These are phyloP conservation scores for Chrysolina oricalcia DNA, from an alignment of 2,888 invertebrate species.

Conservation along the genomic window DNA sequence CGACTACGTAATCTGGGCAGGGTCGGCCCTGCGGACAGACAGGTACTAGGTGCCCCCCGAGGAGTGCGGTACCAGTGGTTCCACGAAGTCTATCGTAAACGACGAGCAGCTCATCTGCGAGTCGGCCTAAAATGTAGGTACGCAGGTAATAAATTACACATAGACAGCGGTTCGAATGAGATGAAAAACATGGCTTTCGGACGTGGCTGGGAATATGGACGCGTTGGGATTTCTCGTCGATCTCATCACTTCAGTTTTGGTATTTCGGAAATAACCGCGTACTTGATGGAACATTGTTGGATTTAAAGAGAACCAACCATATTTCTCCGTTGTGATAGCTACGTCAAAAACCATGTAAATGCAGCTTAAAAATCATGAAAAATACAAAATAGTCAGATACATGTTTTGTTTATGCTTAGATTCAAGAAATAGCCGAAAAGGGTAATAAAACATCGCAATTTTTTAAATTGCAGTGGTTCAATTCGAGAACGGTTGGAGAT, in stretches of 20 bases:
- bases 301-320: too few species aligned
- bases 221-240: too few species aligned
- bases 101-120: slow-evolving; percentile 29
- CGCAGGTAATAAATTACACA: slow-evolving; percentile 44
- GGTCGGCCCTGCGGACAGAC: neutral
- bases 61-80: slow-evolving; percentile 60
- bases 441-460: too few species aligned
- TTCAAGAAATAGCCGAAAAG: too few species aligned
- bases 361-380: too few species aligned
- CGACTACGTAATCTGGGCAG: neutral
- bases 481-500: too few species aligned
- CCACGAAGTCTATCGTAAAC: slow-evolving; percentile 70
- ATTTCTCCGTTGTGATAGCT: too few species aligned
- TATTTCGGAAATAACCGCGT: neutral
- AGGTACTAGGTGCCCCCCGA: slow-evolving; percentile 55
- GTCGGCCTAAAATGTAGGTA: slow-evolving; percentile 41
- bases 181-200: neutral
- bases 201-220: slow-evolving; percentile 12
- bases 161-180: slow-evolving; percentile 42
- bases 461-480: too few species aligned
- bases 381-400: too few species aligned
- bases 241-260: neutral
- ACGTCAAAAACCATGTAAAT: too few species aligned
- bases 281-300: neutral
- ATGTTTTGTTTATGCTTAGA: too few species aligned